A percentile compares a stretch with the other conserved stretches of the same genome.
phyloP scores from a whole-genome alignment of 2,888 invertebrate species.

The Eurytoma adleriae region DNA sequence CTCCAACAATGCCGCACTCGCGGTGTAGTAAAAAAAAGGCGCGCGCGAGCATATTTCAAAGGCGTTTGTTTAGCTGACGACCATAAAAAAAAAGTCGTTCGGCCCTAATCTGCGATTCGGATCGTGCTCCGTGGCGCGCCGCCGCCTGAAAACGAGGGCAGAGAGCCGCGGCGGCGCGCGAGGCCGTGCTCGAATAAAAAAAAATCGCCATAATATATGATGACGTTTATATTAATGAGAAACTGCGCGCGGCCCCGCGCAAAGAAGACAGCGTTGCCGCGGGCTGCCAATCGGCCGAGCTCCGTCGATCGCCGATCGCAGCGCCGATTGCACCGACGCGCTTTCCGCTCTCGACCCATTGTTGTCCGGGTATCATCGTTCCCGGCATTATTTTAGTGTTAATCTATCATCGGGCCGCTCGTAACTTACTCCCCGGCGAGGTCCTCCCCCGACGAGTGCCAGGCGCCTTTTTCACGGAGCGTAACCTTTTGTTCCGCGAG shows the following conservation, averaged over 20 bases:
- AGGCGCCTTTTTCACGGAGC: too few relatives aligned
- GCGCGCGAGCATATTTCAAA: constrained; percentile 21
- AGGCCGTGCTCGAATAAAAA: constrained; percentile 6
- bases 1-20: neutral
- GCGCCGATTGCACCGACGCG: constrained; percentile 46
- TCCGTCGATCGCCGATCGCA: constrained; percentile 56
- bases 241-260: constrained; percentile 55
- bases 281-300: constrained; percentile 49
- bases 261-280: constrained; percentile 59
- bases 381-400: constrained; percentile 45
- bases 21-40: neutral
- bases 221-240: constrained; percentile 68
- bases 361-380: constrained; percentile 40
- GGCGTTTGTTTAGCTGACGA: constrained; percentile 45
- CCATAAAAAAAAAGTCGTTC: constrained; percentile 48
- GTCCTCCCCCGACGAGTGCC: too few relatives aligned
- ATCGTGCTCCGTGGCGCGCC: constrained; percentile 34
- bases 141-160: constrained; percentile 45
- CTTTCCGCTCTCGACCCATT: constrained; percentile 15
- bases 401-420: constrained; percentile 53
- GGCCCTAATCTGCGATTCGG: constrained; percentile 48
- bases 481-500: neutral
- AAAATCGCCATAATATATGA: constrained; percentile 63
- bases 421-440: neutral
- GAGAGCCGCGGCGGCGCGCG: constrained; percentile 4